Evolutionary conservation across 2,113 vertebrate genomes (phyloP), one percentile per base, ranked within the genome.

Genomic region (Colaptes auratus): DNA sequence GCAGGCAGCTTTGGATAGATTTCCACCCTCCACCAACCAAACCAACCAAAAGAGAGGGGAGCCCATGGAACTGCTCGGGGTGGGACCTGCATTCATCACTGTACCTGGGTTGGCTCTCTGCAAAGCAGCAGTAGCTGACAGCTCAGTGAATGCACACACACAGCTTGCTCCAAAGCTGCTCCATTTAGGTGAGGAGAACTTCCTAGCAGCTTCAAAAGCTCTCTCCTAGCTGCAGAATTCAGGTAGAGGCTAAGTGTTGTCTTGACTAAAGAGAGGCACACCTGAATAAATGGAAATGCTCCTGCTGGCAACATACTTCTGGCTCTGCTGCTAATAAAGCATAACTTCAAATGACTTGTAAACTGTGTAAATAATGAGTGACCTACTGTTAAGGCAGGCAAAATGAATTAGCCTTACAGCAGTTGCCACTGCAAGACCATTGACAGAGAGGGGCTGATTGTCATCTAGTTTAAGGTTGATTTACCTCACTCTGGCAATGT

Each of bases 311-410:
- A 39, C 77, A 65, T 30, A 70, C n/a, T 27, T 56, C 80, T 64
- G 42, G 31, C 79, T 72, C 15, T 23, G 39, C 5, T 58, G 53
- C 74, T 93, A 86, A 92, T 91, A 90, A 96, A 84, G 61, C 70
- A 53, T 66, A 61, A 81, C 39, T 90, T 77, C 71, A 60, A 50
- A 77, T 3, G 77, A 7, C 63, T 72, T 79, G 88, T 83, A 76
- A 92, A 89, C 81, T 63, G 39, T 58, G 92, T 86, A 92, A 94
- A 93, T 95, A 96, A 93, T 28, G 50, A 94, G 90, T 89, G 92
- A 86, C 90, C 90, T 81, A 72, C 77, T 80, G 61, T 90, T 95
- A 86, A 39, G 15, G 66, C 2, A 76, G 59, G 81, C 53, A 75
- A 50, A 75, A 79, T 46, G 74, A 89, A 92, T 70, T 73, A 93